phyloP scores from a whole-genome alignment of 2,113 vertebrate species.

The Alosa alosa region DNA sequence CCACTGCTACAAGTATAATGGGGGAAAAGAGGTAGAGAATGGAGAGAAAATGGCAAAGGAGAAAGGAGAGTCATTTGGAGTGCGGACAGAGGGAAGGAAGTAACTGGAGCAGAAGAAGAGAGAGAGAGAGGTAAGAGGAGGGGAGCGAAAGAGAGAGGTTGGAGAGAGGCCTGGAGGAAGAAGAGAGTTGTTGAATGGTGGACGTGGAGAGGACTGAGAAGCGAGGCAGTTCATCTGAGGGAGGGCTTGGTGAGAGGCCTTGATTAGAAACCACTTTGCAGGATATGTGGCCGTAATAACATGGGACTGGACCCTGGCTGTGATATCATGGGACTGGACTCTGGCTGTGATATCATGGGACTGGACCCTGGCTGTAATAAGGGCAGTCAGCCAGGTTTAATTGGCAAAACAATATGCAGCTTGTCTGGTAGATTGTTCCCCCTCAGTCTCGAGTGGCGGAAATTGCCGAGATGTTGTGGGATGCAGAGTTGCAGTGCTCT shows the following conservation, averaged over 20 bases:
- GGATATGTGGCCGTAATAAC: background rate
- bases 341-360: background rate
- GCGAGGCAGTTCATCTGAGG: background rate
- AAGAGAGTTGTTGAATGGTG: background rate
- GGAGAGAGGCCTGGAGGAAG: background rate
- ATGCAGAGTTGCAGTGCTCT: background rate
- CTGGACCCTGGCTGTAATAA: background rate
- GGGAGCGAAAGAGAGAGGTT: background rate
- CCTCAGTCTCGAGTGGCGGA: background rate
- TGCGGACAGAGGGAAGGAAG: background rate
- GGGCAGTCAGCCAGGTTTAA: background rate
- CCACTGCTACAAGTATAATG: background rate
- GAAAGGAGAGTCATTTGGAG: background rate
- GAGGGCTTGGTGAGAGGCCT: background rate
- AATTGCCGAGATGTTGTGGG: background rate
- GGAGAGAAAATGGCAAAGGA: background rate
- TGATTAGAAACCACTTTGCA: conserved; percentile 6
- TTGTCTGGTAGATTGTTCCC: background rate
- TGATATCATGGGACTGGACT: background rate
- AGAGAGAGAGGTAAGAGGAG: background rate
- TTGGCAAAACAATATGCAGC: background rate
- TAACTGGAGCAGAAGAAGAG: background rate
- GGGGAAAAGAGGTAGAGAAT: background rate
- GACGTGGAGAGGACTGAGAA: background rate
- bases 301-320: background rate